Evolutionary conservation across 2,888 invertebrate species (phyloP).

Genomic region (Drosophila affinis): DNA sequence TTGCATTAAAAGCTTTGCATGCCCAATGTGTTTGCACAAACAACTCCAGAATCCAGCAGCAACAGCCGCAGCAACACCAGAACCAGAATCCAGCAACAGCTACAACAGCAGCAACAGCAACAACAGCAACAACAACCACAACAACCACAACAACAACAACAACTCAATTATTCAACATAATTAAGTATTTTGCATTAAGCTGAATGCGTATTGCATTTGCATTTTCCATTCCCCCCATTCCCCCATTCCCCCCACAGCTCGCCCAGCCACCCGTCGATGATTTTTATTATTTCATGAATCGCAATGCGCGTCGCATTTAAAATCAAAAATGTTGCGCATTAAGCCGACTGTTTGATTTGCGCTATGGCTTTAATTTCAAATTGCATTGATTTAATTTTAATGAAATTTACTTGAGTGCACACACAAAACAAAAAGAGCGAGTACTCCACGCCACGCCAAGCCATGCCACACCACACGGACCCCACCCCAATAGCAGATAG

Average conservation of each 20-base stretch:
- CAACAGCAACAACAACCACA: constrained; percentile 68
- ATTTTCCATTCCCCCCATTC: constrained; percentile 29
- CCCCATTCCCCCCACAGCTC: constrained; percentile 13
- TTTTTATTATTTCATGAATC: constrained; percentile 72
- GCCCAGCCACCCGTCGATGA: constrained; percentile 29
- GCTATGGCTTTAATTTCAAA: constrained; percentile 71
- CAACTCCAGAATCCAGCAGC: constrained; percentile 37
- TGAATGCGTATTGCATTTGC: constrained; percentile 52
- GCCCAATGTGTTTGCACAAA: constrained; percentile 69
- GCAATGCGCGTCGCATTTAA: constrained; percentile 69
- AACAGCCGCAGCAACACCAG: constrained; percentile 23
- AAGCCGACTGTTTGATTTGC: constrained; percentile 69
- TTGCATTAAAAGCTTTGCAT: constrained; percentile 77
- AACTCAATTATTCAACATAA: constrained; percentile 81
- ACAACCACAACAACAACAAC: constrained; percentile 54
- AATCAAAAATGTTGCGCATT: constrained; percentile 74
- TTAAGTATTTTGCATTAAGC: constrained; percentile 80
- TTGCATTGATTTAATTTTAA: constrained; percentile 70
- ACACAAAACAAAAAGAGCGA: constrained; percentile 2
- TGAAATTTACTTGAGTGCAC: constrained; percentile 63
- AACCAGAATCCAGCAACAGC: constrained; percentile 11
- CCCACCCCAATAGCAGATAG: constrained; percentile 7
- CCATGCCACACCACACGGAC: not conserved
- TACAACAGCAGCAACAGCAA: constrained; percentile 11
- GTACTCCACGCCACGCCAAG: not conserved